Base-by-base conservation (phyloP, 2,888 invertebrate species). In the Elysia crispata region DNA sequence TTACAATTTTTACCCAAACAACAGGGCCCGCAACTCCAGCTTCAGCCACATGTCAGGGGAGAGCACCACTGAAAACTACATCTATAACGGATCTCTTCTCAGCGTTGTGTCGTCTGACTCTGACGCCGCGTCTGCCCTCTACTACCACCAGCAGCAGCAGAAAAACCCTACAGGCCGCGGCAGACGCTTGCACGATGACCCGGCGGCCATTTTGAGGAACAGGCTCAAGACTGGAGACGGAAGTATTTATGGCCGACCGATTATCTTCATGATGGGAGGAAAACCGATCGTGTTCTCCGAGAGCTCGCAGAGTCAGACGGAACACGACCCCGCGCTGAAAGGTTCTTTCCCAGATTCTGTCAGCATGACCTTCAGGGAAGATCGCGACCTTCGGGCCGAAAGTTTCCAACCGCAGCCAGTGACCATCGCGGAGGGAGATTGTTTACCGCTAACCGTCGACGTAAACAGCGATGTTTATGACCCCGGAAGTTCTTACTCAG, bases 21-120 rank as follows among this genome's bases (percentile, higher is more conserved):
- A 41, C 41, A 41, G 41, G 3, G 41, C 41, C 41, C 41, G 41
- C 41, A 41, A 41, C 41, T 8, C n/a, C 25, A 15, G 6, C 60
- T 5, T 15, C 25, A 23, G 5, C 60, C 67, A 20, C 25, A 62
- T 64, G 1, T n/a, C 20, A 8, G 74, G 54, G 13, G 79, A 67
- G 23, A 73, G n/a, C 66, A 64, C 30, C 73, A 50, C 73, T 3
- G 72, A 33, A 20, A 74, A 74, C 30, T 79, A 75, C 41, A 30
- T 79, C 13, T 79, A 79, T 57, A 79, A 74, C 49, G 79, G 79
- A 1, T 79, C 79, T 1, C 50, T 79, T 8, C 18, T 74, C 20
- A 79, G 79, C 25, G 41, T 41, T 11, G 3, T 41, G 41, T 41
- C 41, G 41, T 41, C 41, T 6, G 41, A 3, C 41, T 41, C 41